A percentile compares a stretch with the other conserved stretches of the same genome.
phyloP scores from a whole-genome alignment of 2,888 invertebrate species.

The Dexiosoma caninum region DNA sequence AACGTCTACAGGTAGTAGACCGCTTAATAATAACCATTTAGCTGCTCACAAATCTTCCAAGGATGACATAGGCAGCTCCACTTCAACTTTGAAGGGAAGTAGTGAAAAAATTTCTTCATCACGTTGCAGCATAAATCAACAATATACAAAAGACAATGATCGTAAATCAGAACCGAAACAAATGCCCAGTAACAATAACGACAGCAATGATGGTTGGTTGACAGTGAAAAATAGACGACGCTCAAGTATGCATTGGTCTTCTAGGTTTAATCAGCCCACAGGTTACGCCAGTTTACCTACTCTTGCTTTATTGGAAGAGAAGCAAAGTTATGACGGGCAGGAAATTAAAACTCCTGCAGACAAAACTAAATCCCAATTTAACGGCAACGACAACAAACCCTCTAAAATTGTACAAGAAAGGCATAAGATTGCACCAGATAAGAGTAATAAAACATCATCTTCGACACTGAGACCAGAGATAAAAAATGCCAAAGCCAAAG shows the following conservation, averaged over 20 bases:
- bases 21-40: background rate
- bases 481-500: slow-evolving; percentile 76
- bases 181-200: slow-evolving; percentile 65
- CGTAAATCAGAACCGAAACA: slow-evolving; percentile 74
- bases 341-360: slow-evolving; percentile 18
- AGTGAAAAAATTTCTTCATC: slow-evolving; percentile 74
- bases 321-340: slow-evolving; percentile 74
- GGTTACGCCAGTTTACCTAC: slow-evolving; percentile 90
- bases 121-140: slow-evolving; percentile 70
- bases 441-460: slow-evolving; percentile 43
- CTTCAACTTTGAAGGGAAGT: slow-evolving; percentile 77
- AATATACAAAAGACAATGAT: slow-evolving; percentile 64
- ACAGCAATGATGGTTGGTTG: slow-evolving; percentile 88
- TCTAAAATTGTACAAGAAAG: slow-evolving; percentile 31
- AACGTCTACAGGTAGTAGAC: slow-evolving; percentile 9
- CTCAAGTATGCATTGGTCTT: slow-evolving; percentile 85
- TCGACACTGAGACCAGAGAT: slow-evolving; percentile 71
- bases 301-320: slow-evolving; percentile 78
- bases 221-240: slow-evolving; percentile 89
- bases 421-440: slow-evolving; percentile 58
- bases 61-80: slow-evolving; percentile 76
- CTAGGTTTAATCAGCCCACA: slow-evolving; percentile 88
- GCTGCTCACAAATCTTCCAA: slow-evolving; percentile 68
- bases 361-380: slow-evolving; percentile 28
- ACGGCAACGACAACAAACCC: background rate